Evolutionary conservation across 2,113 vertebrate genomes (phyloP), one percentile per base, ranked within the genome.

Genomic region (Columba janthina): DNA sequence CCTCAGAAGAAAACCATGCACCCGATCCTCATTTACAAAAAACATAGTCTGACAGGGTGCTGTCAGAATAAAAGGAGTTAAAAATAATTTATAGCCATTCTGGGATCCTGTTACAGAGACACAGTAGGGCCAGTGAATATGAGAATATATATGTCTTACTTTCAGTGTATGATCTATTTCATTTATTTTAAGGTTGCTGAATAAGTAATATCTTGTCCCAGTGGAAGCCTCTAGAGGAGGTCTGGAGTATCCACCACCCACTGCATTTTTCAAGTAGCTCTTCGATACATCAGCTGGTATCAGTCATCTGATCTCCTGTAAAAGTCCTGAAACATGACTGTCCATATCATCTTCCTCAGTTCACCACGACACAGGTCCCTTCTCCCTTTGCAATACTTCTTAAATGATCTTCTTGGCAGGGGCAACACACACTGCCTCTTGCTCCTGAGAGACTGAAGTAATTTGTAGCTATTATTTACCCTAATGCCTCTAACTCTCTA

Each of bases 381-480:
- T 50, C 54, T 90, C 57, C 31, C 36, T 83, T 76, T 88, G n/a
- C 29, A 51, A 46, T 0, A 0, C 26, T 86, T 95, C 67, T 85
- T 90, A 80, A 88, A 83, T 80, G 32, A 18, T 54, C 54, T 25
- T 88, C 40, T 86, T 83, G 51, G 51, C 56, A 95, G 42, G n/a
- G 28, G 13, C 2, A 1, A 56, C 32, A 66, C 26, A 44, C 26
- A 38, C 20, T 22, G 12, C 7, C 22, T 89, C 64, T 90, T 66
- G 18, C 32, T 90, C 32, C 60, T 57, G 48, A 91, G 54, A 78
- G 44, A 57, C 26, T 53, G 40, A 69, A 83, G 62, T 72, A 38
- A 85, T 92, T 79, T 70, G 50, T 62, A 82, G 56, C 42, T 88
- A 88, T 94, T 91, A 74, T 88, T 94, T 94, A 88, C 34, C 29